Base-by-base conservation (phyloP, 2,888 invertebrate genomes). In the Chalcis sispes region DNA sequence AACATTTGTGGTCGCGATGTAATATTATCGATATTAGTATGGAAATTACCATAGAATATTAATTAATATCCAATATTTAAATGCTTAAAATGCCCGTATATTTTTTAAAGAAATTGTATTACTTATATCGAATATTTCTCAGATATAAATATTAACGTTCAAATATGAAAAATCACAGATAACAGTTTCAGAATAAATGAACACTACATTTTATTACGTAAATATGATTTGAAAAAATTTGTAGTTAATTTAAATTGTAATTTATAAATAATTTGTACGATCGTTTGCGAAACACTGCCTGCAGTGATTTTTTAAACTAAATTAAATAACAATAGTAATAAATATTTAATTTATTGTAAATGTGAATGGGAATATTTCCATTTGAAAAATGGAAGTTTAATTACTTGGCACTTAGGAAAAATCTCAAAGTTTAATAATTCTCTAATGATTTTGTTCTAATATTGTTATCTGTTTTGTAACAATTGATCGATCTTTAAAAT, bases 391-490 rank as follows among this genome's bases (percentile, higher is more conserved):
- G 8, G 15, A 36, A 64, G 42, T 40, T 10, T 64, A 18, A 56
- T 2, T 58, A 46, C 50, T 72, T 72, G 72, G 72, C 72, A 72
- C 65, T 72, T 65, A 36, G 46, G 29, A 58, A 58, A 42, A 70
- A 42, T 50, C 27, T 40, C 40, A 40, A 71, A 50, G 20, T 27
- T 71, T 20, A n/a, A 61, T 36, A 13, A 8, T 42, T 69, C 4
- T 36, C 10, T 36, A 36, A 36, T 36, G 10, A 36, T 36, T 36
- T 7, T 36, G 36, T 10, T 36, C 10, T 36, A 10, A 36, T 4
- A n/a, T n/a, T n/a, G n/a, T n/a, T n/a, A n/a, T n/a, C n/a, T n/a
- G n/a, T n/a, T n/a, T n/a, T n/a, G n/a, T n/a, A n/a, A n/a, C n/a
- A n/a, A n/a, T n/a, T n/a, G n/a, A n/a, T n/a, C n/a, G n/a, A n/a